phyloP scores from a whole-genome alignment of 2,888 invertebrate species.

The Nemurella pictetii region DNA sequence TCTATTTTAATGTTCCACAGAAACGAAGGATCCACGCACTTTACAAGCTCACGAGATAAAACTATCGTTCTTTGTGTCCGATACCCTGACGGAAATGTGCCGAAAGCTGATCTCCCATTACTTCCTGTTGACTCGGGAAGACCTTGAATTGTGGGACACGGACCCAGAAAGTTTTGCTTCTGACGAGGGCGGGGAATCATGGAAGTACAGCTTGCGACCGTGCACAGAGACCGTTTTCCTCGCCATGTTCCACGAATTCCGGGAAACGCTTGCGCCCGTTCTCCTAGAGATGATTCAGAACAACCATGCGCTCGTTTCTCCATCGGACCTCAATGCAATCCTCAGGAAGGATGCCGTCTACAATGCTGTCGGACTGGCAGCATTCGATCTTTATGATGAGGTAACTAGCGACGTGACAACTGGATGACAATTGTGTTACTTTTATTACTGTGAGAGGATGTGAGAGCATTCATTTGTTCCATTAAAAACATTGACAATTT shows the following conservation, averaged over 20 bases:
- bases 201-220: slow-evolving; percentile 90
- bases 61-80: slow-evolving; percentile 73
- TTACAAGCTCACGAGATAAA: slow-evolving; percentile 71
- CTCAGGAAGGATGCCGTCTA: slow-evolving; percentile 91
- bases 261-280: slow-evolving; percentile 70
- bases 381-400: slow-evolving; percentile 89
- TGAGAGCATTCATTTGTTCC: no score
- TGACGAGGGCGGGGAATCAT: slow-evolving; percentile 89
- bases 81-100: slow-evolving; percentile 79
- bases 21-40: slow-evolving; percentile 52
- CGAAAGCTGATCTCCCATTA: slow-evolving; percentile 84
- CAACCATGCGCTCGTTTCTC: slow-evolving; percentile 65
- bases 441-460: not conserved
- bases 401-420: slow-evolving; percentile 56
- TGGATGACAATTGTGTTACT: not conserved
- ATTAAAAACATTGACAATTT: no score
- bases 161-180: slow-evolving; percentile 87
- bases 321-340: slow-evolving; percentile 76
- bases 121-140: slow-evolving; percentile 80
- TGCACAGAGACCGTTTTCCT: slow-evolving; percentile 86
- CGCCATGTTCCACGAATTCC: slow-evolving; percentile 80
- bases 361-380: slow-evolving; percentile 85
- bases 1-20: slow-evolving; percentile 47
- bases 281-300: slow-evolving; percentile 71
- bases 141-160: slow-evolving; percentile 84